phyloP scores from a whole-genome alignment of 2,797 vertebrate genomes.

The Falco berigora region DNA sequence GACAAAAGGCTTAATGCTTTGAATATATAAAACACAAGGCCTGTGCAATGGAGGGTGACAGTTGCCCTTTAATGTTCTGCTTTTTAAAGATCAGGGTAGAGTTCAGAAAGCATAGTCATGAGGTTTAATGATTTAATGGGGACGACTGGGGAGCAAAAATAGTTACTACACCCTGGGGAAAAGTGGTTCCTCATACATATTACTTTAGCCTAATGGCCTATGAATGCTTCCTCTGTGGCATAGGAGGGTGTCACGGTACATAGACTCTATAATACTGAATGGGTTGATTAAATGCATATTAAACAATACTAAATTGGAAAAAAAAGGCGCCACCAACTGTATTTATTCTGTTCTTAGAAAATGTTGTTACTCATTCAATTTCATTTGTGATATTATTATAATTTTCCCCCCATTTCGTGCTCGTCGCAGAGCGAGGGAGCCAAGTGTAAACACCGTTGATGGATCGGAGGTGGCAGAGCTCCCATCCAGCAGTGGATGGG shows the following conservation, averaged over 20 bases:
- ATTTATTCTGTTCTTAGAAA: slow-evolving; percentile 72
- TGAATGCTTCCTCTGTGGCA: slow-evolving; percentile 71
- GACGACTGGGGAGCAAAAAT: slow-evolving; percentile 83
- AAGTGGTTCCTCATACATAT: slow-evolving; percentile 83
- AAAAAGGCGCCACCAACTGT: slow-evolving; percentile 65
- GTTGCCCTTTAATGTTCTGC: slow-evolving; percentile 84
- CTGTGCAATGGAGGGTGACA: slow-evolving; percentile 78
- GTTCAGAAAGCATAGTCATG: slow-evolving; percentile 88
- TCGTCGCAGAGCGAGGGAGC: slow-evolving; percentile 18
- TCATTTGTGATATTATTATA: slow-evolving; percentile 46
- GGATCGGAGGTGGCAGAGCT: not conserved
- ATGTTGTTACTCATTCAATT: slow-evolving; percentile 68
- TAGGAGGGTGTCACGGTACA: slow-evolving; percentile 79
- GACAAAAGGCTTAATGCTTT: slow-evolving; percentile 81
- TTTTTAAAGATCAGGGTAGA: slow-evolving; percentile 90
- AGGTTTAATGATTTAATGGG: slow-evolving; percentile 91
- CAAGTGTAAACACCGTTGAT: not conserved
- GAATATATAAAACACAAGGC: slow-evolving; percentile 79
- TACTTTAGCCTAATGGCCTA: slow-evolving; percentile 81
- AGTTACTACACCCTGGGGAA: slow-evolving; percentile 86
- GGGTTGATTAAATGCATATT: slow-evolving; percentile 90
- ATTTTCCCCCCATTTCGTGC: slow-evolving; percentile 34
- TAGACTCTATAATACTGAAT: slow-evolving; percentile 83
- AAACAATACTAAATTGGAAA: slow-evolving; percentile 84
- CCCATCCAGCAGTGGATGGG: fast-evolving